Percentiles rank a stretch among this genome's conserved stretches.
phyloP scores from a whole-genome alignment of 2,888 invertebrate species.

The Leucophora obtusa region DNA sequence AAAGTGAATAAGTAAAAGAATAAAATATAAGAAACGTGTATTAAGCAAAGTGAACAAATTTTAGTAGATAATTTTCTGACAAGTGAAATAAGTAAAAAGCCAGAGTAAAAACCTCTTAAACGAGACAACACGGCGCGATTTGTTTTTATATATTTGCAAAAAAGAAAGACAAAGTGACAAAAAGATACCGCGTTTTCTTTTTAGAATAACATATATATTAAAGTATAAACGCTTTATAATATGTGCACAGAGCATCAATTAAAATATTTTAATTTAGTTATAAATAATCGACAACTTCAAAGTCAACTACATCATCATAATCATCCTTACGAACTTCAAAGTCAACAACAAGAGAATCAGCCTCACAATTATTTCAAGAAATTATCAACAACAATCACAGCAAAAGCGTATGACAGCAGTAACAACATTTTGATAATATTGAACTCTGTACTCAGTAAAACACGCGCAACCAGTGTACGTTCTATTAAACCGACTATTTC shows the following conservation, averaged over 20 bases:
- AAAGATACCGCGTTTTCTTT: neutral
- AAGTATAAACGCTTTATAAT: slow-evolving; percentile 29
- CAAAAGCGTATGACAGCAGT: neutral
- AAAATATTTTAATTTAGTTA: slow-evolving; percentile 21
- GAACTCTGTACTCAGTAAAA: neutral
- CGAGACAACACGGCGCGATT: neutral
- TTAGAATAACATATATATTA: neutral
- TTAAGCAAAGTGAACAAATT: slow-evolving; percentile 1
- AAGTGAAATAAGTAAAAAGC: neutral
- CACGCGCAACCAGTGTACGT: slow-evolving; percentile 30
- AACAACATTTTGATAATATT: neutral
- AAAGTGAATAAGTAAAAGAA: neutral
- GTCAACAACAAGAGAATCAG: neutral
- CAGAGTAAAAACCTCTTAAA: neutral
- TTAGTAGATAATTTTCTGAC: neutral
- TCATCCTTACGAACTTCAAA: slow-evolving; percentile 10
- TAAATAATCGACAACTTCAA: slow-evolving; percentile 8
- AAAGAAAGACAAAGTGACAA: neutral
- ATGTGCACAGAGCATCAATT: slow-evolving; percentile 36
- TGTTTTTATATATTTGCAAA: neutral
- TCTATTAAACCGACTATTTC: slow-evolving; percentile 16
- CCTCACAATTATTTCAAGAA: slow-evolving; percentile 17
- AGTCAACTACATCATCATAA: slow-evolving; percentile 14
- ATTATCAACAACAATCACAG: neutral
- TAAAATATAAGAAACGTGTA: neutral